phyloP scores from a whole-genome alignment of 2,113 vertebrate genomes.

The Grammomys surdaster region DNA sequence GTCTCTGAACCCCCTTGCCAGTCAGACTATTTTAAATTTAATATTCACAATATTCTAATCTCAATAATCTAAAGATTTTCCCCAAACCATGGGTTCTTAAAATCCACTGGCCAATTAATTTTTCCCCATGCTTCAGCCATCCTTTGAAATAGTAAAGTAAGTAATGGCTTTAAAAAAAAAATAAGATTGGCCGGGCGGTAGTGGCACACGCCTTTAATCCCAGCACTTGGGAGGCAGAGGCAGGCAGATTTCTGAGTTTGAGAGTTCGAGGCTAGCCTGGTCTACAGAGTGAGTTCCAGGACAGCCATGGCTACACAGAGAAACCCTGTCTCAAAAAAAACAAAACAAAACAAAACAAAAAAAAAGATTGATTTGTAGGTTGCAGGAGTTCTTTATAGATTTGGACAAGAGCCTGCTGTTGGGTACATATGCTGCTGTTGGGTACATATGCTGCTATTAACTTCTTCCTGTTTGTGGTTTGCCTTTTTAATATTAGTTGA shows the following conservation, averaged over 20 bases:
- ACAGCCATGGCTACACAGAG: too few relatives aligned
- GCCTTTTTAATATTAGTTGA: constrained; percentile 47
- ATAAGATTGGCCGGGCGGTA: too few relatives aligned
- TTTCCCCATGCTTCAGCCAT: not conserved
- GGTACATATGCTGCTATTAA: not conserved
- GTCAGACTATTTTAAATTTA: not conserved
- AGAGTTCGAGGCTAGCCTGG: too few relatives aligned
- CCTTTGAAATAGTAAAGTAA: not conserved
- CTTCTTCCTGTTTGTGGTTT: not conserved
- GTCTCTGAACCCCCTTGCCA: not conserved
- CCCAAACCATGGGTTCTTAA: not conserved
- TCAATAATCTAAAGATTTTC: not conserved
- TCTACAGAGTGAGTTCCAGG: too few relatives aligned
- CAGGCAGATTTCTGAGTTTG: too few relatives aligned
- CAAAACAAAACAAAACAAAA: too few relatives aligned
- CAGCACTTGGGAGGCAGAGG: too few relatives aligned
- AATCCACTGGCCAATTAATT: not conserved
- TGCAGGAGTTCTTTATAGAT: constrained; percentile 34
- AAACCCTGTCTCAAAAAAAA: too few relatives aligned
- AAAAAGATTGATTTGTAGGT: constrained; percentile 1
- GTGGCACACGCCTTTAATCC: too few relatives aligned
- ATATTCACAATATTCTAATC: not conserved
- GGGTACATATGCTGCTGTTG: not conserved
- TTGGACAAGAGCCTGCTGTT: not conserved
- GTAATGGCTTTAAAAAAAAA: not conserved